Base-by-base conservation (phyloP, 2,888 invertebrate species). In the Orchesella flavescens region DNA sequence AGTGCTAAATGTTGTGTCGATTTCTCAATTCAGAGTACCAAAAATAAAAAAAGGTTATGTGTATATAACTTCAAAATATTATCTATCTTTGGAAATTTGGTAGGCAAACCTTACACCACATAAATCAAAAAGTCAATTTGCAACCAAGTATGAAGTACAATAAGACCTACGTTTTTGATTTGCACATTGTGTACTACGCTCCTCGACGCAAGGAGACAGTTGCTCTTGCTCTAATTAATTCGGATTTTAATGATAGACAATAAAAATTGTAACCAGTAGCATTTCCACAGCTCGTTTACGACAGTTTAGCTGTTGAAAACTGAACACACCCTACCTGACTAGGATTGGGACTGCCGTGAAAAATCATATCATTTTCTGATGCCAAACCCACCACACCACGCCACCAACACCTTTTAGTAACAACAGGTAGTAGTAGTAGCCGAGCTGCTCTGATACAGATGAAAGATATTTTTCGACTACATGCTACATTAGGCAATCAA, bases 151-250 rank as follows among this genome's bases (percentile, higher is more conserved):
- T 2, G 2, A 34, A 34, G 34, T n/a, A 34, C 34, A 7, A 34
- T 34, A 34, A 34, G 34, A 34, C 34, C 34, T 34, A n/a, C n/a
- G n/a, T n/a, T n/a, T n/a, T n/a, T n/a, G n/a, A n/a, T 34, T 34
- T 34, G 34, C 2, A 7, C 34, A 34, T 34, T 34, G 34, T 44
- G 4, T 66, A n/a, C n/a, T n/a, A n/a, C n/a, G 44, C 44, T 66
- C 66, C 66, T 15, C 17, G 19, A 66, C 66, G n/a, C n/a, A 53
- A 3, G n/a, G 2, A 44, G 46, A 12, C 46, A 13, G 59, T 17
- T 46, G 66, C 66, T 46, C 77, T 63, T 72, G 79, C 79, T 79
- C 79, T 65, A 79, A 79, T 79, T 79, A 79, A 72, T 79, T 72
- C 65, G 21, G 65, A 65, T 53, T 19, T 74, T 34, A 44, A 24